Evolutionary conservation across 2,113 vertebrate species (phyloP).

Genomic region (Cyrtonyx montezumae): DNA sequence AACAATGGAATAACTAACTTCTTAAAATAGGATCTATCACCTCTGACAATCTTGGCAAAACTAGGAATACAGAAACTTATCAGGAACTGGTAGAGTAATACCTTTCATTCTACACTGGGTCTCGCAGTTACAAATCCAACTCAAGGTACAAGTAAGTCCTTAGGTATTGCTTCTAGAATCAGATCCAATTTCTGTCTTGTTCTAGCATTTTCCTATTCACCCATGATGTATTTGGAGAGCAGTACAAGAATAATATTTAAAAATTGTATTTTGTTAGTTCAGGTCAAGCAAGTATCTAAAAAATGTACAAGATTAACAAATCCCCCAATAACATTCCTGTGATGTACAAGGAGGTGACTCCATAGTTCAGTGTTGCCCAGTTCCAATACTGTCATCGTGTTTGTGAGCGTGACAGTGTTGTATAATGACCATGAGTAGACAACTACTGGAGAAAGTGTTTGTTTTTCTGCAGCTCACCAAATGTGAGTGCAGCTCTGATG

Average conservation of each 20-base stretch:
- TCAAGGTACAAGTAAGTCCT: neutral
- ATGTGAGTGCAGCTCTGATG: neutral
- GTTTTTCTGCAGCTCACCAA: neutral
- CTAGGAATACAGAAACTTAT: neutral
- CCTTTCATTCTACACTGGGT: neutral
- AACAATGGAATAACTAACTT: neutral
- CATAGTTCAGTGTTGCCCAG: neutral
- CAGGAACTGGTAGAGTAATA: neutral
- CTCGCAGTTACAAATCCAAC: neutral
- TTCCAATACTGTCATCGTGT: neutral
- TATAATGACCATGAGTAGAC: neutral
- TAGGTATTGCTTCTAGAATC: neutral
- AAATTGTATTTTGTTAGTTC: neutral
- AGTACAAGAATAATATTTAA: neutral
- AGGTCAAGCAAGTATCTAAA: neutral
- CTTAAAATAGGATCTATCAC: neutral
- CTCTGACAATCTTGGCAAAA: neutral
- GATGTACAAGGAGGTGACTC: neutral
- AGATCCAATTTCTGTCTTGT: neutral
- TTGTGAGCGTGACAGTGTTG: neutral
- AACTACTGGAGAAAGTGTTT: neutral
- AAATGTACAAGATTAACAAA: neutral
- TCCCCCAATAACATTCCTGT: neutral
- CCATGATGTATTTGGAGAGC: neutral
- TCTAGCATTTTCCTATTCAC: neutral